A percentile compares a stretch with the other conserved stretches of the same genome.
phyloP scores from a whole-genome alignment of 2,797 vertebrate genomes.

The Spinus olivaceus region DNA sequence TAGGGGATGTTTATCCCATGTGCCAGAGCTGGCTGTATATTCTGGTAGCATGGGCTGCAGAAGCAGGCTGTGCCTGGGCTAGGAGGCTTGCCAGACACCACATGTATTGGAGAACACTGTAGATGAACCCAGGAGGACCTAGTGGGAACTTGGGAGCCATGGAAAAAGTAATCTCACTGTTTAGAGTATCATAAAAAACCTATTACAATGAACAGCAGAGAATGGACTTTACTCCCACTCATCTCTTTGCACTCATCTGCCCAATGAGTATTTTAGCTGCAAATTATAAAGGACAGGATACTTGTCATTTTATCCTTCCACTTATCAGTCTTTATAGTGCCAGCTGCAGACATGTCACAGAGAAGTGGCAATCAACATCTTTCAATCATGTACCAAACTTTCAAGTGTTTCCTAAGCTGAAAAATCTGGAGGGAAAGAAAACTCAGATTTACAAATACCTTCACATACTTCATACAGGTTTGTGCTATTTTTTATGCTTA shows the following conservation, averaged over 20 bases:
- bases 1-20: rapidly evolving
- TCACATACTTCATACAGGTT: neutral
- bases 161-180: neutral
- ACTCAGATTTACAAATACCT: neutral
- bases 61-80: neutral
- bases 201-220: neutral
- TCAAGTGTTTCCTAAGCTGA: neutral
- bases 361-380: neutral
- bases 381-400: neutral
- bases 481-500: neutral
- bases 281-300: neutral
- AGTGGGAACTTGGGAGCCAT: neutral
- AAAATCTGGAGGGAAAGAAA: neutral
- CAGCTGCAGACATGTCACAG: neutral
- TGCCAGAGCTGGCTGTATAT: neutral
- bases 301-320: neutral
- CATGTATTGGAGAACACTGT: neutral
- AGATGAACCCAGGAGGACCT: neutral
- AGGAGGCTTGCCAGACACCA: neutral
- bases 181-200: neutral
- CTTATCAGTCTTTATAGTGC: neutral
- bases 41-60: neutral
- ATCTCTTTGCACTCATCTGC: neutral
- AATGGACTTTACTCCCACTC: neutral
- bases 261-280: neutral